Conservation (phyloP, 1,140 invertebrate species). For the Leptinotarsa undecemlineata region DNA sequence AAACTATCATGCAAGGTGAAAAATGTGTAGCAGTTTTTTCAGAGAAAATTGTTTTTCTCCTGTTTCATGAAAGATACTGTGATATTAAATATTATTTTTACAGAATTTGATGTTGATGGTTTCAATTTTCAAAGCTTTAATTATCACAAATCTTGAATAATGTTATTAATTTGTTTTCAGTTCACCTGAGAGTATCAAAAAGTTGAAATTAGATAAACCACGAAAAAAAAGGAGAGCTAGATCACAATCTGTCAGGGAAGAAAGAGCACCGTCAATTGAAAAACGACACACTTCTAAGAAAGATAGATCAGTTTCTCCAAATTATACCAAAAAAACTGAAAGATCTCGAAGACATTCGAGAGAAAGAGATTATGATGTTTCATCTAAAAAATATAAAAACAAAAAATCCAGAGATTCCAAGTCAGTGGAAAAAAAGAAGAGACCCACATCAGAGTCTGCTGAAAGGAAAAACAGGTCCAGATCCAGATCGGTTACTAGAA, state of each 20-base stretch:
- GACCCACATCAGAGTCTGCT: constrained; percentile 14
- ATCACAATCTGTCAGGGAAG: constrained; percentile 30
- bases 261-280: constrained; percentile 9
- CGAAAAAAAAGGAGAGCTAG: constrained; percentile 32
- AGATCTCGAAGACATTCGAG: constrained; percentile 28
- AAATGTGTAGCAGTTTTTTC: no score
- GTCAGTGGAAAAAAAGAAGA: constrained; percentile 23
- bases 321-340: constrained; percentile 10
- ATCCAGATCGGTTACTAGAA: constrained; percentile 18
- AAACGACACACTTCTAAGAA: constrained; percentile 12
- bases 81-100: no score
- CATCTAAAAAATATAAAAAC: constrained; percentile 27
- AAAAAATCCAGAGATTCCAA: constrained; percentile 28
- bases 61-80: no score
- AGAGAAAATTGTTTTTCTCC: not conserved
- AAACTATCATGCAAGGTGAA: no score
- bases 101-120: no score
- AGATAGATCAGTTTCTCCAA: constrained; percentile 14
- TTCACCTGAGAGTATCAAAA: constrained; percentile 41
- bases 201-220: constrained; percentile 32
- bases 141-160: not conserved
- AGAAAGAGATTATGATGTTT: constrained; percentile 29
- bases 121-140: not conserved
- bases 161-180: constrained; percentile 30
- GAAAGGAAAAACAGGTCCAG: constrained; percentile 23